These are phyloP conservation scores for Rhagophthalmus giganteus DNA, from an alignment of 2,888 invertebrate genomes.

Conservation along the genomic window DNA sequence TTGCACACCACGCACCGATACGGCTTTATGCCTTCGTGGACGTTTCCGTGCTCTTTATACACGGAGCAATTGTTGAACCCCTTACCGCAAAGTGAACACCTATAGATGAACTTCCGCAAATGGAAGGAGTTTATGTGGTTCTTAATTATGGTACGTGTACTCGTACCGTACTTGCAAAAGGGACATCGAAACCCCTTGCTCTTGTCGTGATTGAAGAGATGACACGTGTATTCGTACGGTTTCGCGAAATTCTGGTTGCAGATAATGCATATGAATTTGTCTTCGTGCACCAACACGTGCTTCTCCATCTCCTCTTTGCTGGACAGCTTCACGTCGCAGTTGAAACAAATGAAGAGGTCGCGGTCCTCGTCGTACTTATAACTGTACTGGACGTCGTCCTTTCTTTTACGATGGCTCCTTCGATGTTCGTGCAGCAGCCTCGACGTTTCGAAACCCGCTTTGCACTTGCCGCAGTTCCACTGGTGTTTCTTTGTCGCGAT, in stretches of 20 bases:
- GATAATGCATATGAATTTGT: constrained; percentile 38
- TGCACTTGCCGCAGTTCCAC: constrained; percentile 46
- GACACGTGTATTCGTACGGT: constrained; percentile 47
- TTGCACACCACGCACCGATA: constrained; percentile 59
- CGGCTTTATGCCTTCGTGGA: constrained; percentile 59
- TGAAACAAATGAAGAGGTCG: constrained; percentile 36
- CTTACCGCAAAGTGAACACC: constrained; percentile 60
- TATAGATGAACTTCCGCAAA: constrained; percentile 54
- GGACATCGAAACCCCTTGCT: constrained; percentile 46
- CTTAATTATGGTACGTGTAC: constrained; percentile 42
- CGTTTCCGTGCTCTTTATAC: constrained; percentile 61
- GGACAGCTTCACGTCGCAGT: constrained; percentile 27
- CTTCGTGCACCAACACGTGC: constrained; percentile 30
- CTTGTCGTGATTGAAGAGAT: constrained; percentile 44
- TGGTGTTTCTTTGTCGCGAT: constrained; percentile 26
- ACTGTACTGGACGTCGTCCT: constrained; percentile 26
- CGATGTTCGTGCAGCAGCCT: constrained; percentile 43
- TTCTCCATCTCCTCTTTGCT: constrained; percentile 28
- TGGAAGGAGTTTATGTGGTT: constrained; percentile 49
- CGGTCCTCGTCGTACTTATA: constrained; percentile 44
- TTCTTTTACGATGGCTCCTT: constrained; percentile 22
- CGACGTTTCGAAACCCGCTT: constrained; percentile 40
- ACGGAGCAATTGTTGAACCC: constrained; percentile 60
- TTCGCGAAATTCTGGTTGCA: constrained; percentile 47
- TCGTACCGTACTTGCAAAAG: constrained; percentile 44